These are phyloP conservation scores for Acrobasis suavella DNA, from an alignment of 2,888 invertebrate species.

Conservation along the genomic window DNA sequence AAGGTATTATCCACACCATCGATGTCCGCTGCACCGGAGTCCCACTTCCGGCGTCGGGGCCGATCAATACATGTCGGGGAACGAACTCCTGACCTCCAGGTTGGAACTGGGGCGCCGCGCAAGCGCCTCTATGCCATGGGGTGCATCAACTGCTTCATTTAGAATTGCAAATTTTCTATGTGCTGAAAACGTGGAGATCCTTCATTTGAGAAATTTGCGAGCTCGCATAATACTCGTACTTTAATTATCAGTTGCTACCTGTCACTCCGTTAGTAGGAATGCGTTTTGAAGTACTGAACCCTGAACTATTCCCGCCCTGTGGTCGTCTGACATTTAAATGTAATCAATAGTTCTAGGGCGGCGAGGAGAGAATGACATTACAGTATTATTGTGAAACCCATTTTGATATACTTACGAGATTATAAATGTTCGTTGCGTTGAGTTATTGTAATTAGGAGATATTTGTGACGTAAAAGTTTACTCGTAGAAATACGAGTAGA, in stretches of 20 bases:
- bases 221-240: constrained; percentile 7
- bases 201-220: constrained; percentile 12
- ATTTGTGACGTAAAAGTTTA: no score
- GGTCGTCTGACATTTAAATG: constrained; percentile 16
- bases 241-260: constrained; percentile 6
- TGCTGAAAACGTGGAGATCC: constrained; percentile 18
- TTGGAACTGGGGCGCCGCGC: constrained; percentile 76
- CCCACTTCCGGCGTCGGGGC: constrained; percentile 69
- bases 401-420: neutral
- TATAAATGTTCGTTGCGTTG: neutral
- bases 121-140: constrained; percentile 61
- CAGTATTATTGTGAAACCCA: constrained; percentile 1
- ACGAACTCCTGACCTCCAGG: constrained; percentile 78
- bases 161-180: constrained; percentile 61
- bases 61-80: constrained; percentile 80
- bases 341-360: constrained; percentile 11
- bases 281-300: neutral
- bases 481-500: no score
- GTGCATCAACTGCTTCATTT: constrained; percentile 69
- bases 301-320: neutral
- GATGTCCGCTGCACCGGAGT: constrained; percentile 67
- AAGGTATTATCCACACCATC: constrained; percentile 57
- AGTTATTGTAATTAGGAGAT: neutral
- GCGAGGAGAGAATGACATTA: neutral
- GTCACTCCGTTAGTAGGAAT: neutral